Percentiles rank a stretch among this genome's conserved stretches.
Evolutionary conservation across 2,888 invertebrate genomes (phyloP).

Genomic region (Flexamia atlantica): DNA sequence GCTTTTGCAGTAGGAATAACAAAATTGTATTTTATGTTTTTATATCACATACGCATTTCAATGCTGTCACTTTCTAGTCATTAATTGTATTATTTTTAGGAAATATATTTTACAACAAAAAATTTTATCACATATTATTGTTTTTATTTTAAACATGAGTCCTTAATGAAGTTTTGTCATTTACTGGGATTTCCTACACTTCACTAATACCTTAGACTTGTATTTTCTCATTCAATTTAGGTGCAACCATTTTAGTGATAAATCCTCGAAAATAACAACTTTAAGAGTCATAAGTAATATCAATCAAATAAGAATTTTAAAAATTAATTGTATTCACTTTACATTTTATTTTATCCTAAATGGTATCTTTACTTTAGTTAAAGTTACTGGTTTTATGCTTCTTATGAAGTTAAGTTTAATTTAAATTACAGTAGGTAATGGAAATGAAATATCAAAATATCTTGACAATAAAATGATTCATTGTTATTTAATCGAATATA

Average conservation of each 20-base stretch:
- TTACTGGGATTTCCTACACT: too few relatives aligned
- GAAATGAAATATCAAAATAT: not conserved
- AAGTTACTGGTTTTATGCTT: not conserved
- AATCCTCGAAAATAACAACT: too few relatives aligned
- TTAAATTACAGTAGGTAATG: not conserved
- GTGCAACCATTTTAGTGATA: too few relatives aligned
- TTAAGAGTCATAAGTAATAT: too few relatives aligned
- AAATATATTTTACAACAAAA: not conserved
- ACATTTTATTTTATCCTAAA: not conserved
- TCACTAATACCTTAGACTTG: too few relatives aligned
- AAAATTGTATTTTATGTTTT: not conserved
- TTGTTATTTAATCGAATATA: not conserved
- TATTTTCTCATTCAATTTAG: too few relatives aligned
- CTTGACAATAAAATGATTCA: not conserved
- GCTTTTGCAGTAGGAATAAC: not conserved
- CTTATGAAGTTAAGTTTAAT: not conserved
- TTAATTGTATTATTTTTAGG: not conserved
- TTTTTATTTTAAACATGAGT: too few relatives aligned
- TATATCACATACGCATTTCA: slow-evolving; percentile 6
- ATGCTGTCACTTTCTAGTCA: slow-evolving; percentile 31
- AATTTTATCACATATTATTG: too few relatives aligned
- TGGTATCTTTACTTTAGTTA: not conserved
- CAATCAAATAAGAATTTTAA: too few relatives aligned
- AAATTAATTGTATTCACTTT: not conserved
- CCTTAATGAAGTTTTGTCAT: too few relatives aligned